phyloP scores from a whole-genome alignment of 2,888 invertebrate species.

The Ectemnius cavifrons region DNA sequence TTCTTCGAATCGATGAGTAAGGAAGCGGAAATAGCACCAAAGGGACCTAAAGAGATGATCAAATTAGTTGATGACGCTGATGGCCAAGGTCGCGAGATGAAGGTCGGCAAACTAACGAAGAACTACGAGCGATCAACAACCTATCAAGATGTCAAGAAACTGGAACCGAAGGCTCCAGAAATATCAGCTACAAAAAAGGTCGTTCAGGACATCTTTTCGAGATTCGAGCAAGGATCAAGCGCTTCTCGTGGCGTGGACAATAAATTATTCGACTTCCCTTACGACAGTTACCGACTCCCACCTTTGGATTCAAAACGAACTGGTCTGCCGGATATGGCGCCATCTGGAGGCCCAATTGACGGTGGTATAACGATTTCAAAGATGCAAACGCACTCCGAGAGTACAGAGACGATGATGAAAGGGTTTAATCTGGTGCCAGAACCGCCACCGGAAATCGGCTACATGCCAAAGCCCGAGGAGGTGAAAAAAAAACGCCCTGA shows the following conservation, averaged over 20 bases:
- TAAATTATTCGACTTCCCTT: slow-evolving; percentile 74
- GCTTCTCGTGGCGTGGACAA: slow-evolving; percentile 70
- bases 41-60: slow-evolving; percentile 76
- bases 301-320: slow-evolving; percentile 64
- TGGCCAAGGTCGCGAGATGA: slow-evolving; percentile 69
- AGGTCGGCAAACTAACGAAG: slow-evolving; percentile 74
- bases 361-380: slow-evolving; percentile 67
- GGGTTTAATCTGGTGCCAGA: slow-evolving; percentile 82
- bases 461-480: slow-evolving; percentile 79
- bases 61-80: slow-evolving; percentile 69
- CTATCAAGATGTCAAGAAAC: slow-evolving; percentile 70
- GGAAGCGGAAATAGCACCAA: slow-evolving; percentile 72
- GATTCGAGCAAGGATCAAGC: slow-evolving; percentile 67
- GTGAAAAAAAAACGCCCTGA: slow-evolving; percentile 78
- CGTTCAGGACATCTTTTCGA: slow-evolving; percentile 72
- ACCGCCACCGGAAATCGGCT: slow-evolving; percentile 86
- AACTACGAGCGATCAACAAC: slow-evolving; percentile 74
- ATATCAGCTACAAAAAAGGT: slow-evolving; percentile 66
- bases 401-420: slow-evolving; percentile 73
- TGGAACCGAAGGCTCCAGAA: slow-evolving; percentile 59
- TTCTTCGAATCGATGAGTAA: slow-evolving; percentile 84
- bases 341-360: slow-evolving; percentile 69
- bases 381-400: slow-evolving; percentile 71
- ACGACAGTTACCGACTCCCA: slow-evolving; percentile 71
- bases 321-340: slow-evolving; percentile 70